Percentiles rank a stretch among this genome's conserved stretches.
These are phyloP conservation scores for Crax fasciolata DNA, from an alignment of 2,797 vertebrate species.

Conservation along the genomic window DNA sequence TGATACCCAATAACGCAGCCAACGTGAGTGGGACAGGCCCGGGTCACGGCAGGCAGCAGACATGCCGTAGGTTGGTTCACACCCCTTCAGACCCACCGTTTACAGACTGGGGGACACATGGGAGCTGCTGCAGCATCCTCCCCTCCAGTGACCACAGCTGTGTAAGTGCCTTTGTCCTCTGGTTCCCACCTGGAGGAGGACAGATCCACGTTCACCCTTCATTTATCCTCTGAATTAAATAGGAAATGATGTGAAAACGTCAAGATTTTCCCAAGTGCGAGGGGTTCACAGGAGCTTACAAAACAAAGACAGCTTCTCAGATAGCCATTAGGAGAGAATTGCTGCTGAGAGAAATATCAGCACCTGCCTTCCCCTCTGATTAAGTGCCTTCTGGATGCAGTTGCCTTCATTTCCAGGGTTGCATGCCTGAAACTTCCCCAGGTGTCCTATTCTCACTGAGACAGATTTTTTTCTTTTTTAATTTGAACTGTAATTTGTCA, in stretches of 20 bases:
- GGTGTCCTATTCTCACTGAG: background rate
- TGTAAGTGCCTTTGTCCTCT: background rate
- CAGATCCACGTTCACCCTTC: background rate
- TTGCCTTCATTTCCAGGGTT: background rate
- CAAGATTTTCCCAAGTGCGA: background rate
- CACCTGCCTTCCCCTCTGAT: background rate
- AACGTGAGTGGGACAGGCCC: background rate
- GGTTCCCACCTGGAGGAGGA: background rate
- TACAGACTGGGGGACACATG: background rate
- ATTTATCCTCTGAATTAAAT: background rate
- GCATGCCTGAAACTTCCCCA: background rate
- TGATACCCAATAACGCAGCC: background rate
- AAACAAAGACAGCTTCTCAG: slow-evolving; percentile 10
- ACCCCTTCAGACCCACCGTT: background rate
- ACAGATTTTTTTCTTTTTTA: background rate
- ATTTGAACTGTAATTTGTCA: background rate
- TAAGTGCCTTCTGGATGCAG: slow-evolving; percentile 1
- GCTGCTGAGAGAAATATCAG: background rate
- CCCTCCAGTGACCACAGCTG: background rate
- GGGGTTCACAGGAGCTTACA: background rate
- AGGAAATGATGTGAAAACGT: background rate
- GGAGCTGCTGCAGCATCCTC: background rate
- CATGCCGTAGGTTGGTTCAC: background rate
- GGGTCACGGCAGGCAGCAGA: background rate
- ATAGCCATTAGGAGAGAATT: background rate